Evolutionary conservation across 2,797 vertebrate species (phyloP).

Genomic region (Urocyon cinereoargenteus): DNA sequence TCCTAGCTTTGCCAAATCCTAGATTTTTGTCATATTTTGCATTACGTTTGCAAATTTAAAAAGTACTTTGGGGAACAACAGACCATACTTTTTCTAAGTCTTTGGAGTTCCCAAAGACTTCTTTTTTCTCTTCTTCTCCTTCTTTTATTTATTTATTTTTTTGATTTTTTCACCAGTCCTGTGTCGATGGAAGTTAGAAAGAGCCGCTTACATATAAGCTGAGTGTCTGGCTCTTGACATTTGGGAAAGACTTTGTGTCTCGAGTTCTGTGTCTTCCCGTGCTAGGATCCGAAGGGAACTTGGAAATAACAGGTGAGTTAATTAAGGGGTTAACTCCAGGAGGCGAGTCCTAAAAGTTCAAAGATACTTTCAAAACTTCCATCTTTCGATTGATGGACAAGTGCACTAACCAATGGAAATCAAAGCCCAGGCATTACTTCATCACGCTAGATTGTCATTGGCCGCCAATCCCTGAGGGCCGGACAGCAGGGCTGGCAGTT

Average conservation of each 20-base stretch:
- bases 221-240: neutral
- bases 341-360: constrained; percentile 78
- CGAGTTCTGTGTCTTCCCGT: constrained; percentile 15
- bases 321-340: constrained; percentile 77
- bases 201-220: neutral
- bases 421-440: constrained; percentile 73
- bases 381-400: constrained; percentile 71
- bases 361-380: constrained; percentile 80
- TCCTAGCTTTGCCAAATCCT: neutral
- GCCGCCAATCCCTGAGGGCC: neutral
- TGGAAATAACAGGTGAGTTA: constrained; percentile 67
- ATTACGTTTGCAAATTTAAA: constrained; percentile 47
- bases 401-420: constrained; percentile 67
- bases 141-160: neutral
- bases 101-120: neutral
- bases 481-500: constrained; percentile 43
- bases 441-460: constrained; percentile 73
- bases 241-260: neutral
- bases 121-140: neutral
- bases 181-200: neutral
- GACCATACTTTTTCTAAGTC: constrained; percentile 29
- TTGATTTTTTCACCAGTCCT: neutral
- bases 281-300: neutral
- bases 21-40: neutral
- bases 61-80: neutral